Evolutionary conservation across 2,888 invertebrate genomes (phyloP).

Genomic region (Zelleria hepariella): DNA sequence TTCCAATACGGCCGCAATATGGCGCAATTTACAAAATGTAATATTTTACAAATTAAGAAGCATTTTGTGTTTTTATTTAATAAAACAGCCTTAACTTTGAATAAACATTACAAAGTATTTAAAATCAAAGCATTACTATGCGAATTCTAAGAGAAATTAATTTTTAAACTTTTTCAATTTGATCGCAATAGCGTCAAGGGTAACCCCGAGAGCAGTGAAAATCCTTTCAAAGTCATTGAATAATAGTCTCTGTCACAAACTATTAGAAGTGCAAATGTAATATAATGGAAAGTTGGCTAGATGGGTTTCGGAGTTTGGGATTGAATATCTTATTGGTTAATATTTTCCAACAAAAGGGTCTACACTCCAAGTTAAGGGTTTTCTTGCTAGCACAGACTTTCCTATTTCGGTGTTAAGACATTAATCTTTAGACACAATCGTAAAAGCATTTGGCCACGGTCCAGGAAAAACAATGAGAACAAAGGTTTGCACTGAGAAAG

Average conservation of each 20-base stretch:
- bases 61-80: too few species aligned
- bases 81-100: too few species aligned
- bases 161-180: too few species aligned
- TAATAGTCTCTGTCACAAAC: background rate
- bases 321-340: background rate
- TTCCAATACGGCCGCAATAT: too few species aligned
- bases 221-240: background rate
- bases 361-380: background rate
- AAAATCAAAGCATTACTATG: too few species aligned
- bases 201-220: too few species aligned
- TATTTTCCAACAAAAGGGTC: background rate
- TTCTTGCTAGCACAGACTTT: background rate
- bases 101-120: too few species aligned
- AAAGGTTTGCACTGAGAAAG: slow-evolving; percentile 30
- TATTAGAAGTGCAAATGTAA: background rate
- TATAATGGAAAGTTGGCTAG: background rate
- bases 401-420: slow-evolving; percentile 33
- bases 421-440: slow-evolving; percentile 42
- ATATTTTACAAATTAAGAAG: too few species aligned
- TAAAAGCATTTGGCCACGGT: slow-evolving; percentile 47
- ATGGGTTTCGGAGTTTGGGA: background rate
- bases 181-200: too few species aligned
- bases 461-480: slow-evolving; percentile 50
- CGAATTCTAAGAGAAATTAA: too few species aligned
- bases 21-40: too few species aligned